Percentiles rank a stretch among this genome's conserved stretches.
These are phyloP conservation scores for Drosophila gunungcola DNA, from an alignment of 1,140 invertebrate species.

Conservation along the genomic window DNA sequence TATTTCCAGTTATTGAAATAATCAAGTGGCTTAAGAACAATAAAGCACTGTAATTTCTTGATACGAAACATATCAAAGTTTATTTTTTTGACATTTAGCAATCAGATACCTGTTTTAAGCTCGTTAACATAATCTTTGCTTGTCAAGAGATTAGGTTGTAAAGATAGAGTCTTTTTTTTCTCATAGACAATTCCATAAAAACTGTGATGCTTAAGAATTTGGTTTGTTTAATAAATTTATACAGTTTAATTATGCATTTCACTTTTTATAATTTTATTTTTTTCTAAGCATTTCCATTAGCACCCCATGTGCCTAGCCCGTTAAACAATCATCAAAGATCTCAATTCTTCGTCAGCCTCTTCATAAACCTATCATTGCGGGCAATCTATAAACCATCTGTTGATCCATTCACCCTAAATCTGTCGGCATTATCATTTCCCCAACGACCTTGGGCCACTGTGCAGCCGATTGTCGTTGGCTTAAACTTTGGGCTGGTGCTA, in stretches of 20 bases:
- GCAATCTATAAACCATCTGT: constrained; percentile 38
- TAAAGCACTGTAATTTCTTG: not conserved
- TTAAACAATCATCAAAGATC: constrained; percentile 29
- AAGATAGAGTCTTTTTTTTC: too few relatives aligned
- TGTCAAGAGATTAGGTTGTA: too few relatives aligned
- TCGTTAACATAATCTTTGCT: too few relatives aligned
- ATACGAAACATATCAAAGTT: not conserved
- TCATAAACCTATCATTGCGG: constrained; percentile 26
- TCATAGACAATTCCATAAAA: too few relatives aligned
- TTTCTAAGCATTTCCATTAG: not conserved
- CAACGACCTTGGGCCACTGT: constrained; percentile 55
- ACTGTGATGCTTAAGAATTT: too few relatives aligned
- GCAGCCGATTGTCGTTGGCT: constrained; percentile 13
- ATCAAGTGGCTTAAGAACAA: not conserved
- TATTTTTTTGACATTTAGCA: not conserved
- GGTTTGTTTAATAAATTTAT: too few relatives aligned
- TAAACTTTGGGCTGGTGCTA: constrained; percentile 22
- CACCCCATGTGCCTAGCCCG: constrained; percentile 4
- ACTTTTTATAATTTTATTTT: not conserved
- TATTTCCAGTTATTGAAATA: not conserved
- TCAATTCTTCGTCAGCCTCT: not conserved
- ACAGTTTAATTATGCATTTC: too few relatives aligned
- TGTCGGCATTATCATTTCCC: constrained; percentile 27
- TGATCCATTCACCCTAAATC: constrained; percentile 42
- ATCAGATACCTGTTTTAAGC: not conserved